A percentile compares a stretch with the other conserved stretches of the same genome.
phyloP scores from a whole-genome alignment of 2,888 invertebrate genomes.

The Lissonota sp. region DNA sequence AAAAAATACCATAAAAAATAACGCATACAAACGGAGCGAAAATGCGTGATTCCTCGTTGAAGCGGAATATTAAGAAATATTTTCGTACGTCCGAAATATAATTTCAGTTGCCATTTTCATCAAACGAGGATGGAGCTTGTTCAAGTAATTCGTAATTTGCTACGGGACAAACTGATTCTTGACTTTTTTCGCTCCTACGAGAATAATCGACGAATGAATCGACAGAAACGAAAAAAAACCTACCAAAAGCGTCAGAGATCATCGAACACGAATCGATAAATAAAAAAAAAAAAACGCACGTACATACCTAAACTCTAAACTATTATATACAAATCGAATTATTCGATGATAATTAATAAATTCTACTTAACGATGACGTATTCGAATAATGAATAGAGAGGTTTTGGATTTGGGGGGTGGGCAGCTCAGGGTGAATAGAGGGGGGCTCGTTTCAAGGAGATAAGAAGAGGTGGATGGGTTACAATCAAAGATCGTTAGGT shows the following conservation, averaged over 20 bases:
- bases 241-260: constrained; percentile 72
- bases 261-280: constrained; percentile 47
- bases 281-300: neutral
- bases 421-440: constrained; percentile 1
- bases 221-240: constrained; percentile 53
- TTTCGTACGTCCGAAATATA: constrained; percentile 5
- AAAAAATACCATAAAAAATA: constrained; percentile 47
- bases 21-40: constrained; percentile 32
- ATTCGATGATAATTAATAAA: constrained; percentile 72
- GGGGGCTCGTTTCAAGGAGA: neutral
- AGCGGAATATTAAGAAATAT: neutral
- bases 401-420: constrained; percentile 54
- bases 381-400: constrained; percentile 72
- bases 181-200: constrained; percentile 65
- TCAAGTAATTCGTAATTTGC: constrained; percentile 81
- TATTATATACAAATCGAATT: constrained; percentile 73
- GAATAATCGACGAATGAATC: constrained; percentile 37
- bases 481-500: constrained; percentile 82
- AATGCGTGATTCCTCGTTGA: neutral
- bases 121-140: constrained; percentile 53
- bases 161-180: constrained; percentile 79
- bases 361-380: constrained; percentile 71
- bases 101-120: no score
- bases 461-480: constrained; percentile 66
- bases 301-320: constrained; percentile 71